Base-by-base conservation (phyloP, 2,888 invertebrate genomes). In the Melieria omissa region DNA sequence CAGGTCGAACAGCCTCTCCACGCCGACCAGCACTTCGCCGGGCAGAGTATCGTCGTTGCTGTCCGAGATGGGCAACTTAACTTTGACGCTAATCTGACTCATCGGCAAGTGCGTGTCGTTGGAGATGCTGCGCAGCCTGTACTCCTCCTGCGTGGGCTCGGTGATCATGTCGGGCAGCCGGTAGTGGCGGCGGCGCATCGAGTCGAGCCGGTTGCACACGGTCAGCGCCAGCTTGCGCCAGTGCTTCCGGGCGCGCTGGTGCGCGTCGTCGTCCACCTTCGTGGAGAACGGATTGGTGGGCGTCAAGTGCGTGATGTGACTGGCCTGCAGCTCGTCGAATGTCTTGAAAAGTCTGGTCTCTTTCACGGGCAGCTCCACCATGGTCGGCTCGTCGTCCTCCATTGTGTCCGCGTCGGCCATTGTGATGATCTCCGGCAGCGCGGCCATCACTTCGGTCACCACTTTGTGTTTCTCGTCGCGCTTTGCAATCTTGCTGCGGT, bases 401-500 rank as follows among this genome's bases (percentile, higher is more conserved):
- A 41, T 7, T 0, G 58, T 58, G 9, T 65, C 61, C 1, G 8
- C 49, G 3, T 49, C 29, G 6, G 12, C 10, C 9, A n/a, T 12
- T 42, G 54, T 12, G 7, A 14, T 10, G 10, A 16, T 4, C 9
- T 69, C 61, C 6, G 14, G 16, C 58, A 42, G 45, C 6, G 10
- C 6, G 8, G 45, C 41, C 14, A 41, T 8, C 3, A 12, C 5
- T 62, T 70, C 65, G 1, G 14, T 57, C 5, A 71, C 7, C 9
- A 46, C 5, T 7, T 67, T 72, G 9, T 14, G 52, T 0, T 54
- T 44, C 8, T 9, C 12, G 29, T 61, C 44, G 6, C 60, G 47
- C 5, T 61, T 74, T 10, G 58, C 14, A 55, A 68, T 70, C 54
- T 62, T 49, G 44, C 73, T n/a, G 74, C 78, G 75, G 60, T 81